Percentiles rank a stretch among this genome's conserved stretches.
These are phyloP conservation scores for Pollenia griseotomentosa DNA, from an alignment of 2,888 invertebrate genomes.

Conservation along the genomic window DNA sequence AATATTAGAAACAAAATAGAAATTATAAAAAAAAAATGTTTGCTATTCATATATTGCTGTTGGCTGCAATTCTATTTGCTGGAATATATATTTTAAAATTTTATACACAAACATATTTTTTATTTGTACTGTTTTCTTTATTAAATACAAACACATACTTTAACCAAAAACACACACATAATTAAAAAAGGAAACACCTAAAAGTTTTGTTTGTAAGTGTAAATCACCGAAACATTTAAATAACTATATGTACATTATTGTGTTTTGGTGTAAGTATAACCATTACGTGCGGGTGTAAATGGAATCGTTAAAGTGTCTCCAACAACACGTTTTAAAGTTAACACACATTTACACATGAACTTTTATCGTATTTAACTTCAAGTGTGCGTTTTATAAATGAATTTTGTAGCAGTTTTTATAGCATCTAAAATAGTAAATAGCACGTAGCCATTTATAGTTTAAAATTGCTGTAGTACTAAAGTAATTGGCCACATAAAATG, in stretches of 20 bases:
- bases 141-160: not conserved
- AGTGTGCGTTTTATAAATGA: conserved; percentile 5
- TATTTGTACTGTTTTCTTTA: not conserved
- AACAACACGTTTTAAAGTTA: not conserved
- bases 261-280: conserved; percentile 7
- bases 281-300: conserved; percentile 38
- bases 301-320: conserved; percentile 18
- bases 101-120: not conserved
- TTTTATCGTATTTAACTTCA: not conserved
- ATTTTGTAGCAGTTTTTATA: conserved; percentile 10
- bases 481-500: conserved; percentile 54
- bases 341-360: not conserved
- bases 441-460: conserved; percentile 44
- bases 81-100: conserved; percentile 21
- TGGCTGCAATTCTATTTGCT: conserved; percentile 23
- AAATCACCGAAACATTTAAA: not conserved
- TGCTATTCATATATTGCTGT: conserved; percentile 1
- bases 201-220: not conserved
- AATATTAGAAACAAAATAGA: not conserved
- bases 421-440: conserved; percentile 45
- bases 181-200: not conserved
- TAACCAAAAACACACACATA: not conserved
- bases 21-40: not conserved
- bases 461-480: conserved; percentile 32
- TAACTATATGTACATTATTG: not conserved